Base-by-base conservation (phyloP, 2,113 vertebrate genomes). In the Calyptommatus sinebrachiatus region DNA sequence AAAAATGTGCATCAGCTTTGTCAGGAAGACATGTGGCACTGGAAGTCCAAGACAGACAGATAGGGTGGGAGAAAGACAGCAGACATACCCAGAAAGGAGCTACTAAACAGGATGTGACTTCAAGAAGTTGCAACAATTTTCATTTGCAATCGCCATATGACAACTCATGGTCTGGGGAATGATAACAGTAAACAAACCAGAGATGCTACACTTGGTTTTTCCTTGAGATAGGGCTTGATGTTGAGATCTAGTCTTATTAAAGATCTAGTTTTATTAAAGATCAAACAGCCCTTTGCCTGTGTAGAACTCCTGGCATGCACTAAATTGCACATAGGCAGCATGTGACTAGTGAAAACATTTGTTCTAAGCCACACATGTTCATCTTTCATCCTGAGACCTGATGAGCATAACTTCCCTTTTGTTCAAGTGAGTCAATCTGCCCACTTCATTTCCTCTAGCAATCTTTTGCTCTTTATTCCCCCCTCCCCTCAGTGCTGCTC, bases 101-200 rank as follows among this genome's bases (percentile, higher is more conserved):
- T 74, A 73, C 66, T 69, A 84, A 89, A 78, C 74, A 81, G 81
- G 75, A 71, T 74, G 46, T 46, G 72, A 75, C 66, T 76, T 87
- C 78, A 80, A 83, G 46, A 73, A 71, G 75, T 81, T 89, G 61
- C 41, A 61, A 71, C 10, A 78, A 71, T 82, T 8, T 80, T 70
- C 0, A 69, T 82, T 8, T 80, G 73, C 0, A 69, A 45, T 88
- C 70, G 63, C 29, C 73, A 70, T 45, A 29, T 61, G 73, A 70
- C 61, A 69, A 41, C 68, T 78, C 77, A 77, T 62, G n/a, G 26
- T 71, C 28, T 63, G 21, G 72, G 41, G 50, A 22, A 8, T 63
- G 22, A 18, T 65, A 35, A 18, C 35, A n/a, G 45, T 62, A 71
- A n/a, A 41, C 1, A 8, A 45, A 79, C 76, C 35, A 84, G 84